Base-by-base conservation (phyloP, 2,797 vertebrate genomes). In the Sparus aurata region DNA sequence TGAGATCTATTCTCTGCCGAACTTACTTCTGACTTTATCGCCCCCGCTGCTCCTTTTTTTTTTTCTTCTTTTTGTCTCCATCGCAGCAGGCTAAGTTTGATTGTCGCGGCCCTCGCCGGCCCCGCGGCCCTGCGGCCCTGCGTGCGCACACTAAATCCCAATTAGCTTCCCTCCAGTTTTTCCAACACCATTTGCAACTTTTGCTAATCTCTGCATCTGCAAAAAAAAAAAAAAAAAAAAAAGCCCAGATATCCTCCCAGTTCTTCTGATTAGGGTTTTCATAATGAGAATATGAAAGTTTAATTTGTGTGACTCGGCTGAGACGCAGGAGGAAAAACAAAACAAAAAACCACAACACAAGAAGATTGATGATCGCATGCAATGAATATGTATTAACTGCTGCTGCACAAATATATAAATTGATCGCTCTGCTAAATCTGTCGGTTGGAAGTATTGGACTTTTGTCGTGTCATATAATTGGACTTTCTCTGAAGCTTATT, bases 21-120 rank as follows among this genome's bases (percentile, higher is more conserved):
- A 73, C 18, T 77, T 57, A 12, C 54, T 46, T 49, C 17, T 60
- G 41, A 20, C 18, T 57, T 41, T 54, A 10, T 30, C 12, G 52
- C 46, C 69, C 75, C 45, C 0, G 17, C 75, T 34, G 55, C 82
- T 82, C 46, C 60, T 27, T 80, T 54, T 72, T 27, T 79, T 52
- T 68, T 60, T 63, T 75, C 68, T 53, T 30, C n/a, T n/a, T 30
- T 62, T 74, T 2, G 10, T 60, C 80, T 77, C 30, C 12, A 79
- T 90, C 86, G 86, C 89, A 91, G 89, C 78, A 72, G 88, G 88
- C 50, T 55, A 49, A 27, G 77, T 85, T 79, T 84, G 89, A 90
- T 91, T 79, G 82, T 80, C 71, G 66, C n/a, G 75, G 80, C 82
- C 65, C 79, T 66, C 67, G 78, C 85, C 81, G 71, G 81, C 80